Evolutionary conservation across 2,113 vertebrate species (phyloP).

Genomic region (Tragulus kanchil): DNA sequence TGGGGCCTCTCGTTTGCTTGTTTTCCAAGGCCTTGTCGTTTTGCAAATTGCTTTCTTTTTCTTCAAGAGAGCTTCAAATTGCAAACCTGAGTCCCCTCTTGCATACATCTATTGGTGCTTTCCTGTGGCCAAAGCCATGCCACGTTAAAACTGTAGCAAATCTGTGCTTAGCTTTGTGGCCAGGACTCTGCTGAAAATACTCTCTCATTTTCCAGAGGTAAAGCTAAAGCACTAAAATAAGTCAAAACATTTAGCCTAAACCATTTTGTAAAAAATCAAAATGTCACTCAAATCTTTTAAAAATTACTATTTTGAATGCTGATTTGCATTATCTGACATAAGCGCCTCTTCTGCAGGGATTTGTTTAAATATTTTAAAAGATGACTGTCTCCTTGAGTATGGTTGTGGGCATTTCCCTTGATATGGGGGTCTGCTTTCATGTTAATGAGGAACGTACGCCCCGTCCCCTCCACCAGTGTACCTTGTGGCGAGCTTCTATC

Average conservation of each 20-base stretch:
- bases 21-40: neutral
- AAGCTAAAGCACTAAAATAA: neutral
- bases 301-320: neutral
- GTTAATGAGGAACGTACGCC: no score
- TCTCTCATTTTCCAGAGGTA: neutral
- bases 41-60: neutral
- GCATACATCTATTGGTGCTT: accelerated
- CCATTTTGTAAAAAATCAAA: neutral
- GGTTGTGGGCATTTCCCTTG: no score
- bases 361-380: neutral
- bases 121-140: accelerated
- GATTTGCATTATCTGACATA: neutral
- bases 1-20: neutral
- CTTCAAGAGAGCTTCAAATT: neutral
- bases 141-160: neutral
- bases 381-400: neutral
- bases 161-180: accelerated
- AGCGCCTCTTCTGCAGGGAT: neutral
- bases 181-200: neutral
- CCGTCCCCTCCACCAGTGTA: no score
- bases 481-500: neutral
- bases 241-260: neutral
- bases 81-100: neutral
- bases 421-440: neutral
- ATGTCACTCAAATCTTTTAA: neutral